Evolutionary conservation across 2,888 invertebrate species (phyloP).

Genomic region (Nomada ferruginata): DNA sequence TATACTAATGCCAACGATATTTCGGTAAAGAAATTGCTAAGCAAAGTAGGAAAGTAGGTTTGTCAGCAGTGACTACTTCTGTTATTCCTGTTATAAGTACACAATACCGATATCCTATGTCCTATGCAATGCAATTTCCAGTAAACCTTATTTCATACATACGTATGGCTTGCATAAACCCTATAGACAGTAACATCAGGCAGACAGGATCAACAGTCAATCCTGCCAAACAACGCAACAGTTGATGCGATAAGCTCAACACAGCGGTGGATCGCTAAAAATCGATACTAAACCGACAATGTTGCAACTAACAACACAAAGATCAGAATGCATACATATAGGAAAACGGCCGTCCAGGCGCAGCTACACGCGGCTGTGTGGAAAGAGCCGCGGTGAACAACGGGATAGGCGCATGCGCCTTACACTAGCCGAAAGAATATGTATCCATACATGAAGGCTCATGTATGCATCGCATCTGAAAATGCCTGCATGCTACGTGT

Average conservation of each 20-base stretch:
- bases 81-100: neutral
- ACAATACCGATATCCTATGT: neutral
- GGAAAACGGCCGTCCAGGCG: conserved; percentile 26
- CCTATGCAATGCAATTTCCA: neutral
- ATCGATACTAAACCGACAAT: conserved; percentile 72
- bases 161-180: too few relatives aligned
- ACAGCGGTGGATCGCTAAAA: conserved; percentile 64
- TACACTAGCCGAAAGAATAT: too few relatives aligned
- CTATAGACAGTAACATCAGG: neutral
- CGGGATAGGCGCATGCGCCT: conserved; percentile 39
- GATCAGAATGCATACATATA: conserved; percentile 41
- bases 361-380: conserved; percentile 34
- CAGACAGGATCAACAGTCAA: neutral
- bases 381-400: conserved; percentile 24
- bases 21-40: neutral
- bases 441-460: too few relatives aligned
- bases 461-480: too few relatives aligned
- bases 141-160: neutral
- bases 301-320: conserved; percentile 52
- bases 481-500: neutral
- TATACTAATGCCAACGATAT: too few relatives aligned
- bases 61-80: neutral
- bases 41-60: neutral
- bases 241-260: conserved; percentile 12
- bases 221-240: neutral